These are phyloP conservation scores for Sialis lutaria DNA, from an alignment of 2,888 invertebrate species.

Conservation along the genomic window DNA sequence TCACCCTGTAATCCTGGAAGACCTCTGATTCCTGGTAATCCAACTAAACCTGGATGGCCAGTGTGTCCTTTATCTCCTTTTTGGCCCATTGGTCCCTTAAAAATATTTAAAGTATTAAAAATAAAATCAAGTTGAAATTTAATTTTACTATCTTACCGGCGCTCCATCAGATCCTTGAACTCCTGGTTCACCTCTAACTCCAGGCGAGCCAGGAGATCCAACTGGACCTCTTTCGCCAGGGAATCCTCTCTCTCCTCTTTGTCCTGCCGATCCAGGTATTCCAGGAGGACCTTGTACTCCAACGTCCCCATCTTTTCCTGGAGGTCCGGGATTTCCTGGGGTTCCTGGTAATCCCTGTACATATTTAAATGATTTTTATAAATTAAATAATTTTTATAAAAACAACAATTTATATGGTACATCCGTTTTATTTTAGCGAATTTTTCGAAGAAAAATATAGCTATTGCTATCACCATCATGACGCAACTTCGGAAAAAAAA, in stretches of 20 bases:
- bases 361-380: not conserved
- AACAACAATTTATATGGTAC: not conserved
- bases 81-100: constrained; percentile 43
- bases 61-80: constrained; percentile 54
- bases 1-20: constrained; percentile 46
- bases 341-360: constrained; percentile 52
- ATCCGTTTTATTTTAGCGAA: no score
- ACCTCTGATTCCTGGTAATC: constrained; percentile 52
- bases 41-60: constrained; percentile 52
- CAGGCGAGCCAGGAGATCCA: constrained; percentile 46
- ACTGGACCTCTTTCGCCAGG: constrained; percentile 57
- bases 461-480: no score
- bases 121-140: constrained; percentile 1
- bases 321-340: constrained; percentile 46
- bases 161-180: constrained; percentile 50
- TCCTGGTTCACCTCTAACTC: constrained; percentile 47
- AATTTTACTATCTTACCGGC: constrained; percentile 28
- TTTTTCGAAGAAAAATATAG: no score
- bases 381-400: not conserved
- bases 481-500: no score
- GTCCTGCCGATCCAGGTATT: constrained; percentile 33
- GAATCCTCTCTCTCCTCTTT: constrained; percentile 45
- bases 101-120: not conserved
- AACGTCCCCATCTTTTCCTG: constrained; percentile 42
- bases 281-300: constrained; percentile 50